A percentile compares a stretch with the other conserved stretches of the same genome.
These are phyloP conservation scores for Platygyra sinensis DNA, from an alignment of 64 coral and sea anemone genomes.

Conservation along the genomic window DNA sequence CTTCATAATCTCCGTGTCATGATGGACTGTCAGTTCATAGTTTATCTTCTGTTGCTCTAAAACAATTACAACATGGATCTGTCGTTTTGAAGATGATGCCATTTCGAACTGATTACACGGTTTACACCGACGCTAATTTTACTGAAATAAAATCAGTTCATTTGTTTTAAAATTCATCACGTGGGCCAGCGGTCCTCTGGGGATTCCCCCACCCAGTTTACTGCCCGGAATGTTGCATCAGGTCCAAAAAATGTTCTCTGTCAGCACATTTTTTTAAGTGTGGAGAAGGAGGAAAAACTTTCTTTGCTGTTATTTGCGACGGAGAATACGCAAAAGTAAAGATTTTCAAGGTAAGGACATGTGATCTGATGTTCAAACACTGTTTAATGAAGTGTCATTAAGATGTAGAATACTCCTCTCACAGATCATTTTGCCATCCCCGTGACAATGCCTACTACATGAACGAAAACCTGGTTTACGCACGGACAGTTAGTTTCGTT, in stretches of 20 bases:
- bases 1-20: no score
- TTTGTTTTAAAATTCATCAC: neutral
- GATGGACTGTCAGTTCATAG: no score
- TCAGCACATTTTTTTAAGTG: neutral
- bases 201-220: constrained; percentile 7
- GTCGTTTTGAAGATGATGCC: no score
- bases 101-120: no score
- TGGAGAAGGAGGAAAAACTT: neutral
- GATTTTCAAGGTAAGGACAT: neutral
- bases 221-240: neutral
- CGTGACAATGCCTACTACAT: neutral
- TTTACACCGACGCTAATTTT: no score
- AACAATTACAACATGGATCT: no score
- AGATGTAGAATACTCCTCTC: neutral
- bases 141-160: no score
- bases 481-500: no score
- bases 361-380: neutral
- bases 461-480: neutral
- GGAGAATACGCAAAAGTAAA: neutral
- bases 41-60: no score
- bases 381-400: neutral
- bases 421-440: neutral
- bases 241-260: neutral
- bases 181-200: neutral
- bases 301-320: neutral